A percentile compares a stretch with the other conserved stretches of the same genome.
Evolutionary conservation across 2,113 vertebrate species (phyloP).

Genomic region (Pteruthius melanotis): DNA sequence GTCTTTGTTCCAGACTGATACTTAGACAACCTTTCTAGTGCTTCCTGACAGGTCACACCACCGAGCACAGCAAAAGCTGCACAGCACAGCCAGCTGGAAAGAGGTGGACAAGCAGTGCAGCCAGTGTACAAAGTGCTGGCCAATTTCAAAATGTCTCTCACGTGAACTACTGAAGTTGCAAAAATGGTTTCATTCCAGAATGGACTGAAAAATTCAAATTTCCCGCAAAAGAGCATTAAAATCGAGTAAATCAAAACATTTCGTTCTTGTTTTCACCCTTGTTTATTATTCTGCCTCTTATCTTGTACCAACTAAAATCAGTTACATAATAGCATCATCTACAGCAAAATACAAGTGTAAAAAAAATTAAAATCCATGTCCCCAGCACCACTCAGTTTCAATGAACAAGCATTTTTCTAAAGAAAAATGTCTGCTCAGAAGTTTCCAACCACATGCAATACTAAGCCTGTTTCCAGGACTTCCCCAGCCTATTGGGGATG

Average conservation of each 20-base stretch:
- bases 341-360: background rate
- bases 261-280: background rate
- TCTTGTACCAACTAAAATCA: background rate
- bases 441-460: background rate
- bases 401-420: background rate
- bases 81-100: background rate
- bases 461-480: background rate
- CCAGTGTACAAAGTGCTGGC: background rate
- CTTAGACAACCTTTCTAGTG: background rate
- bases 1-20: background rate
- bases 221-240: background rate
- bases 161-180: background rate
- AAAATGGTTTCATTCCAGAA: background rate
- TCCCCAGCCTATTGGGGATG: background rate
- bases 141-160: background rate
- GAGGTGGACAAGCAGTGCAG: background rate
- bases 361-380: background rate
- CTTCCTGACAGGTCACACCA: background rate
- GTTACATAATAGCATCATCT: background rate
- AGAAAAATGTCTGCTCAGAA: background rate
- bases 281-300: background rate
- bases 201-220: background rate
- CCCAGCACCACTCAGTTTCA: background rate
- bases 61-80: background rate
- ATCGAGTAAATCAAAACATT: background rate